phyloP scores from a whole-genome alignment of 2,113 vertebrate genomes.

The Petroica traversi region DNA sequence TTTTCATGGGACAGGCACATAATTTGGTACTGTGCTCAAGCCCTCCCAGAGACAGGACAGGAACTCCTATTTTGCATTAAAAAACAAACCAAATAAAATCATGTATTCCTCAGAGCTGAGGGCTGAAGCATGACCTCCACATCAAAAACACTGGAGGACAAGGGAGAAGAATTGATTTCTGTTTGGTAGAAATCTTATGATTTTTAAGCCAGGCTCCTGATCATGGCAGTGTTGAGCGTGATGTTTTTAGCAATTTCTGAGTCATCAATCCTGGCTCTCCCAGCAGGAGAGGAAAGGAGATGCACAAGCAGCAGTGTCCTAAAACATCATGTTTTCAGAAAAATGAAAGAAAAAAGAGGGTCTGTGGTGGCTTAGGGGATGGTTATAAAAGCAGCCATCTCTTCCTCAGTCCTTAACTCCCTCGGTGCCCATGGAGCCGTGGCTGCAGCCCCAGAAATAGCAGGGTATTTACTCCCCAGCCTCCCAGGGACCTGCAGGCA shows the following conservation, averaged over 20 bases:
- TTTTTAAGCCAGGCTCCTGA: conserved; percentile 27
- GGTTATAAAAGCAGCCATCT: background rate
- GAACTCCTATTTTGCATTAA: background rate
- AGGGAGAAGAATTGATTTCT: conserved; percentile 6
- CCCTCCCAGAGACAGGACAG: background rate
- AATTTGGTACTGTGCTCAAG: background rate
- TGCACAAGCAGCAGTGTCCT: background rate
- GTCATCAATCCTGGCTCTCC: conserved; percentile 50
- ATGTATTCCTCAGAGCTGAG: background rate
- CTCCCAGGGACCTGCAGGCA: too few species aligned
- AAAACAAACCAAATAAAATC: background rate
- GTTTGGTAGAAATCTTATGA: conserved; percentile 39
- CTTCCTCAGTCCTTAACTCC: background rate
- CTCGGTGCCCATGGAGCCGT: fast-evolving
- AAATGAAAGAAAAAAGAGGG: background rate
- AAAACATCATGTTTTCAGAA: background rate
- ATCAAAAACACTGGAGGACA: background rate
- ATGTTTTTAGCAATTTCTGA: conserved; percentile 66
- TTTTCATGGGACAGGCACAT: background rate
- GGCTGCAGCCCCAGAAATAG: background rate
- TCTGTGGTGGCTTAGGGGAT: background rate
- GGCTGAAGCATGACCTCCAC: background rate
- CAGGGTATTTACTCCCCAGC: fast-evolving
- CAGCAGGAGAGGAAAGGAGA: background rate
- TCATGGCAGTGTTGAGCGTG: conserved; percentile 20